Evolutionary conservation across 1,140 invertebrate species (phyloP).

Genomic region (Coptotermes formosanus): DNA sequence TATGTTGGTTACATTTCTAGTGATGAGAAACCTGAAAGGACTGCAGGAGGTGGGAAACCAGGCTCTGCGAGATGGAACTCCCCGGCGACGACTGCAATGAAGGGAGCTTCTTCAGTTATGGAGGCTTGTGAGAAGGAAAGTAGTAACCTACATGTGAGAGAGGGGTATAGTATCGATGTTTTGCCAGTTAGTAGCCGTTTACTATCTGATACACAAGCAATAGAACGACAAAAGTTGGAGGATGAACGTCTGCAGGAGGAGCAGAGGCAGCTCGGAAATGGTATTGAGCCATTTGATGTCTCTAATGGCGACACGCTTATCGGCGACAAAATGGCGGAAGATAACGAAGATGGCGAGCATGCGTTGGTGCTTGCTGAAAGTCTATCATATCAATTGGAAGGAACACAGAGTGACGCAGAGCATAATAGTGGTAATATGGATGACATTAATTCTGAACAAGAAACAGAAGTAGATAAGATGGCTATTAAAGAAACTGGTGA

Average conservation of each 20-base stretch:
- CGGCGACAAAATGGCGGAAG: neutral
- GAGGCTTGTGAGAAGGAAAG: neutral
- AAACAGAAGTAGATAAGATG: neutral
- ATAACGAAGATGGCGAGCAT: neutral
- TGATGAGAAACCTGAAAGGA: constrained; percentile 44
- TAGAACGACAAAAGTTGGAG: constrained; percentile 40
- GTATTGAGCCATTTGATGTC: constrained; percentile 41
- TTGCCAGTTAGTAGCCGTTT: neutral
- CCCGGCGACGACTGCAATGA: neutral
- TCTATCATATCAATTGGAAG: neutral
- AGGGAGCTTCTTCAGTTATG: neutral
- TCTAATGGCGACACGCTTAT: constrained; percentile 16
- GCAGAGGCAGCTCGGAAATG: constrained; percentile 49
- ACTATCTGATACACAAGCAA: neutral
- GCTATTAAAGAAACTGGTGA: neutral
- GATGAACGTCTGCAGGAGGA: constrained; percentile 50
- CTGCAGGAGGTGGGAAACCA: constrained; percentile 39
- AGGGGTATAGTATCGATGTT: neutral
- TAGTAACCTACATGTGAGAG: neutral
- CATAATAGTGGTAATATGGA: neutral
- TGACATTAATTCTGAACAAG: neutral
- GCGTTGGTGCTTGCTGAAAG: neutral
- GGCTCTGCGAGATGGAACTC: no score
- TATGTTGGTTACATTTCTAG: constrained; percentile 53
- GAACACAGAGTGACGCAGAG: neutral